phyloP scores from a whole-genome alignment of 2,113 vertebrate species.

The Amphiprion ocellaris region DNA sequence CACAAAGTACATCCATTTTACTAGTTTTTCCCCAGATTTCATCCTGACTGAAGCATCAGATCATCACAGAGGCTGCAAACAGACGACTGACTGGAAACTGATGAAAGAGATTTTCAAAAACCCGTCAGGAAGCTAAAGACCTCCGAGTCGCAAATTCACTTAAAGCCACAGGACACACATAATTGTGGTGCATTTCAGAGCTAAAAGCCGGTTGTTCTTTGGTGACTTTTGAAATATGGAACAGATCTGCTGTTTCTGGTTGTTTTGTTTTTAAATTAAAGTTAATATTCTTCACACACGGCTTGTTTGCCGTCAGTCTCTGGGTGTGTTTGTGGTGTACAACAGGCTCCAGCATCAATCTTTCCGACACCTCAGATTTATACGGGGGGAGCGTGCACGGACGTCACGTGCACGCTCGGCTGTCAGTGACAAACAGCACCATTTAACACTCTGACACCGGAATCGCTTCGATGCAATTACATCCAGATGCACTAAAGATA shows the following conservation, averaged over 20 bases:
- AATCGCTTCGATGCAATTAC: slow-evolving; percentile 32
- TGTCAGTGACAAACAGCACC: slow-evolving; percentile 63
- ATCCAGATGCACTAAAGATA: slow-evolving; percentile 13
- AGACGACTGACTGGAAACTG: slow-evolving; percentile 17
- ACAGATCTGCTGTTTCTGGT: background rate
- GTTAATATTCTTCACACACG: no score
- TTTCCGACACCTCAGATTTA: slow-evolving; percentile 48
- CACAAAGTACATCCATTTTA: no score
- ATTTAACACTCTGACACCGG: slow-evolving; percentile 55
- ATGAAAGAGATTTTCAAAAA: slow-evolving; percentile 29
- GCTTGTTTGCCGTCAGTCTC: no score
- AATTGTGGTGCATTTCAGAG: no score
- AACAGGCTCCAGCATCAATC: slow-evolving; percentile 46
- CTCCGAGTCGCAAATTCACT: slow-evolving; percentile 3
- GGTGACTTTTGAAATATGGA: background rate
- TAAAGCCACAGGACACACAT: background rate
- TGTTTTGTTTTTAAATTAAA: slow-evolving; percentile 10
- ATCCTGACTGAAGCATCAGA: background rate
- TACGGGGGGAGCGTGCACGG: slow-evolving; percentile 13
- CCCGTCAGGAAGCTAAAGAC: slow-evolving; percentile 1
- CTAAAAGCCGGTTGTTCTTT: no score
- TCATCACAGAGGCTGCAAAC: no score
- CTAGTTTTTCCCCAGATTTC: no score
- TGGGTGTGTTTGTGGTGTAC: slow-evolving; percentile 1
- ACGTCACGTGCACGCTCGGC: slow-evolving; percentile 8